Conservation (phyloP, 2,113 vertebrate species). For the Sylvicapra grimmia region DNA sequence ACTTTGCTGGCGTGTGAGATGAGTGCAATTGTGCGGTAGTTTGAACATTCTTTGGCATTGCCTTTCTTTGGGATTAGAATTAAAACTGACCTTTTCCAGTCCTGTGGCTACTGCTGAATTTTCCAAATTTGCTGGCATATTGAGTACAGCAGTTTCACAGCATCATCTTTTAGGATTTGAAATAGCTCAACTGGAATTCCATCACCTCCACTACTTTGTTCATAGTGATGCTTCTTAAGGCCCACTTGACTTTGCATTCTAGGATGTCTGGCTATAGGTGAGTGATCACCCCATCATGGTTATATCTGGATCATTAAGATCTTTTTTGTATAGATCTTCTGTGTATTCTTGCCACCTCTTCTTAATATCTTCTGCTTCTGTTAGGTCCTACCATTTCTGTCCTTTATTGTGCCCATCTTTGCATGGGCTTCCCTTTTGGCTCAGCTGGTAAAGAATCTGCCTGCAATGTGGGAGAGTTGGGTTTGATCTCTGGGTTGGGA, state of each 20-base stretch:
- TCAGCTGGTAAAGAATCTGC: background rate
- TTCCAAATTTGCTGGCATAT: too few species aligned
- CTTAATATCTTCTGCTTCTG: too few species aligned
- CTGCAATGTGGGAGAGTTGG: background rate
- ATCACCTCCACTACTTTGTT: background rate
- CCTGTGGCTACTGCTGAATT: too few species aligned
- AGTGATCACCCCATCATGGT: background rate
- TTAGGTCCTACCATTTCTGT: too few species aligned
- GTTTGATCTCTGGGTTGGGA: background rate
- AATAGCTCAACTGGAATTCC: background rate
- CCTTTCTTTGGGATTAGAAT: too few species aligned
- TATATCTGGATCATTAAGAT: too few species aligned
- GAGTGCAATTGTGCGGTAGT: too few species aligned
- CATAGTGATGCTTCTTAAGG: background rate
- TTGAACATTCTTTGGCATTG: too few species aligned
- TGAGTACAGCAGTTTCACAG: background rate
- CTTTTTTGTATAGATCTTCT: too few species aligned
- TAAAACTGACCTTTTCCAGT: too few species aligned
- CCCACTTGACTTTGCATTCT: background rate
- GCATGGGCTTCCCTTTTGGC: background rate
- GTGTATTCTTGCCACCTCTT: too few species aligned
- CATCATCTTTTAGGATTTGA: background rate
- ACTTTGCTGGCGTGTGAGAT: too few species aligned
- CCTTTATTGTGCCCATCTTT: background rate
- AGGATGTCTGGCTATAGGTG: background rate